phyloP scores from a whole-genome alignment of 2,113 vertebrate genomes.

The Microcebus tavaratra region DNA sequence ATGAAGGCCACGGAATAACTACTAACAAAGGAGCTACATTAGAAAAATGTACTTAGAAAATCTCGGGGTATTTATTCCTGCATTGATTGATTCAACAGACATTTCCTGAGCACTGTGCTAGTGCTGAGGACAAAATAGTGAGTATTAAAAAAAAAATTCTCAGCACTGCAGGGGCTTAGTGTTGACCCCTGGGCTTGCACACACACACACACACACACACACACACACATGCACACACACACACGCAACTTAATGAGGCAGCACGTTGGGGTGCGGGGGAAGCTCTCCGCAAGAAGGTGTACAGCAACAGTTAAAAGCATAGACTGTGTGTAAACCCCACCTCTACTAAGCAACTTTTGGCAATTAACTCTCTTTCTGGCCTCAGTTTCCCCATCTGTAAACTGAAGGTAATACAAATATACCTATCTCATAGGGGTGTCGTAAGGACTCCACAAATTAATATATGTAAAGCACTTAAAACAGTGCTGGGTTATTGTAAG shows the following conservation, averaged over 20 bases:
- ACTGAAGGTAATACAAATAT: background rate
- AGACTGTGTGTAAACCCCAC: background rate
- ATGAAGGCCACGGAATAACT: constrained; percentile 42
- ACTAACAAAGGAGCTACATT: background rate
- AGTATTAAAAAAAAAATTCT: background rate
- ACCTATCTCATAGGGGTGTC: background rate
- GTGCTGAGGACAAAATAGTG: background rate
- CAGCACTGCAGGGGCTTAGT: background rate
- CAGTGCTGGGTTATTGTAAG: background rate
- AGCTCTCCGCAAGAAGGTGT: background rate
- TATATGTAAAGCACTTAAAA: background rate
- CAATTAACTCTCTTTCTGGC: background rate
- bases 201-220: background rate
- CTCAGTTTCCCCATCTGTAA: constrained; percentile 2
- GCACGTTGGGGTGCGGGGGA: fast-evolving
- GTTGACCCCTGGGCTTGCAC: background rate
- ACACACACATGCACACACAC: background rate
- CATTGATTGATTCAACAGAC: background rate
- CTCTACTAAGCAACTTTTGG: background rate
- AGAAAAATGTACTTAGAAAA: background rate
- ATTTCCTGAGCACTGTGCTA: background rate
- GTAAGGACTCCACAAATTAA: background rate
- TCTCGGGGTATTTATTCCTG: background rate
- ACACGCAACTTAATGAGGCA: background rate
- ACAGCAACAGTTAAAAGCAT: background rate